phyloP scores from a whole-genome alignment of 1,140 invertebrate genomes.

The Leptopilina clavipes region DNA sequence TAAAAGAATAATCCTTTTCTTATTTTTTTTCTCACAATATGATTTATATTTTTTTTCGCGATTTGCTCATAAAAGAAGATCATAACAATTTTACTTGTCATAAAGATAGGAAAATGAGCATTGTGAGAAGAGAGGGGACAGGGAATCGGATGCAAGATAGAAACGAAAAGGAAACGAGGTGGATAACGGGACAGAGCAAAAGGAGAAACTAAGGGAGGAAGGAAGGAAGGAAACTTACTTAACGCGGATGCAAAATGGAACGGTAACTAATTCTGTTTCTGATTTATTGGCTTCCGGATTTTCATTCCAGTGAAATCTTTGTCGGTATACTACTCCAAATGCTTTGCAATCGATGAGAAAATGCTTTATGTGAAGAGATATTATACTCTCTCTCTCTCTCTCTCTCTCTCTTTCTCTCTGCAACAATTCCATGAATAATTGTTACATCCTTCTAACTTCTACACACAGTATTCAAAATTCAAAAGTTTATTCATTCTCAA shows the following conservation, averaged over 20 bases:
- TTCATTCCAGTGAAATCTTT: conserved; percentile 60
- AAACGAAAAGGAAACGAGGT: conserved; percentile 66
- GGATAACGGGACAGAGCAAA: conserved; percentile 51
- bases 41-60: neutral
- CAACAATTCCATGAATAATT: too few relatives aligned
- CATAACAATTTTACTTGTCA: conserved; percentile 13
- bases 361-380: conserved; percentile 52
- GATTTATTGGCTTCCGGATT: conserved; percentile 71
- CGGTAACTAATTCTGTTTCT: conserved; percentile 70
- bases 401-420: too few relatives aligned
- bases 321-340: conserved; percentile 49
- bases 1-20: too few relatives aligned
- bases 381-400: neutral
- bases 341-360: conserved; percentile 51
- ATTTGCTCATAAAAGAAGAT: conserved; percentile 1
- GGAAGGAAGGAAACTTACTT: conserved; percentile 64
- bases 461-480: too few relatives aligned
- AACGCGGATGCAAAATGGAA: conserved; percentile 71
- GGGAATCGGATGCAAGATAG: conserved; percentile 58
- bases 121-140: conserved; percentile 22
- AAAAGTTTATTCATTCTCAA: too few relatives aligned
- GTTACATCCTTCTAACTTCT: too few relatives aligned
- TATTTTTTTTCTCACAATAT: neutral
- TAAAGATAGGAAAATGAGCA: neutral
- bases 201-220: conserved; percentile 41